A percentile compares a stretch with the other conserved stretches of the same genome.
Evolutionary conservation across 2,797 vertebrate species (phyloP).

Genomic region (Centropyge bicolor): DNA sequence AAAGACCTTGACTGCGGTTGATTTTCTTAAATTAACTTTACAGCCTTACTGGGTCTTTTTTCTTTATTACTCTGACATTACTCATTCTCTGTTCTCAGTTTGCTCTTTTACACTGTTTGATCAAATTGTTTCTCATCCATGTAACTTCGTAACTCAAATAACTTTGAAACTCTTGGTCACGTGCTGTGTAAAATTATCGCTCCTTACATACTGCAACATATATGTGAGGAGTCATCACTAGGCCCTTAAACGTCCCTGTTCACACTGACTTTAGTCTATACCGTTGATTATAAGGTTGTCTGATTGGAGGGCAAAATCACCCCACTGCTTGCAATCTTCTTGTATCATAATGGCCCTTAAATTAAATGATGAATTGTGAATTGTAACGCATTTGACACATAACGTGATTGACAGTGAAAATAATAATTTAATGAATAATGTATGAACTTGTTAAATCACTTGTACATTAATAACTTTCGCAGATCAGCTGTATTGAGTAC

Average conservation of each 20-base stretch:
- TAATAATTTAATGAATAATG: slow-evolving; percentile 5
- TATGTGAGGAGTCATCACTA: too few relatives aligned
- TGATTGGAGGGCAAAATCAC: not conserved
- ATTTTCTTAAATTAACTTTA: not conserved
- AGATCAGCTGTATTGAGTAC: not conserved
- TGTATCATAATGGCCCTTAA: not conserved
- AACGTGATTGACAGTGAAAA: not conserved
- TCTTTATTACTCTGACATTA: too few relatives aligned
- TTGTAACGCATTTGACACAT: not conserved
- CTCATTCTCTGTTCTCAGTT: too few relatives aligned
- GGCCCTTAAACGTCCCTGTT: not conserved
- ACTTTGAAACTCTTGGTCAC: too few relatives aligned
- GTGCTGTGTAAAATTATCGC: not conserved
- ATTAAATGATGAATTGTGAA: not conserved
- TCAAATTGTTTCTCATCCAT: not conserved
- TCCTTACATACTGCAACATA: not conserved
- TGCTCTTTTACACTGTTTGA: not conserved
- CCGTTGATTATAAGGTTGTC: not conserved
- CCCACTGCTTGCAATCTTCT: not conserved
- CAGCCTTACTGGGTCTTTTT: not conserved
- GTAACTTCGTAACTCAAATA: too few relatives aligned
- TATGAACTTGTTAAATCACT: not conserved
- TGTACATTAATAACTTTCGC: slow-evolving; percentile 8
- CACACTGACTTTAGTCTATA: not conserved
- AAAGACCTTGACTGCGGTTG: too few relatives aligned